Evolutionary conservation across 2,888 invertebrate species (phyloP).

Genomic region (Cenopis cana): DNA sequence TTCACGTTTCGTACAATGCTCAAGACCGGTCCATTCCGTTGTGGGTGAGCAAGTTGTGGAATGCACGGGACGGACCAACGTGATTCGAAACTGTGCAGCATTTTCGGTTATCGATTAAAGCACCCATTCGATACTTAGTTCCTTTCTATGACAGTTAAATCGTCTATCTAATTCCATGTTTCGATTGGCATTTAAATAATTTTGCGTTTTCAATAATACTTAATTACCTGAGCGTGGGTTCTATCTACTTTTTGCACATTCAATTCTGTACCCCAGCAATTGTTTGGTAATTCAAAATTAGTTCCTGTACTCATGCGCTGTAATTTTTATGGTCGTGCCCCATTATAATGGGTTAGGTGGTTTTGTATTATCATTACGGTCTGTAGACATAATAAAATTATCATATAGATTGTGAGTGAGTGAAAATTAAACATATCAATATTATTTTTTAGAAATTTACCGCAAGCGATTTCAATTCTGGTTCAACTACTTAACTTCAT

Average conservation of each 20-base stretch:
- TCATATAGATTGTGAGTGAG: slow-evolving; percentile 63
- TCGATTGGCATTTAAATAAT: slow-evolving; percentile 31
- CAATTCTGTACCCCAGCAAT: slow-evolving; percentile 56
- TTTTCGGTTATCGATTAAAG: slow-evolving; percentile 66
- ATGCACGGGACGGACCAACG: slow-evolving; percentile 78
- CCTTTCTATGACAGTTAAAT: slow-evolving; percentile 51
- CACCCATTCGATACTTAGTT: slow-evolving; percentile 51
- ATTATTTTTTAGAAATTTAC: slow-evolving; percentile 19
- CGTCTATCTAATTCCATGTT: slow-evolving; percentile 34
- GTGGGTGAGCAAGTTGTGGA: slow-evolving; percentile 84
- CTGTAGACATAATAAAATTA: slow-evolving; percentile 68
- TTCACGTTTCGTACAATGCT: slow-evolving; percentile 77
- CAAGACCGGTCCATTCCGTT: slow-evolving; percentile 78
- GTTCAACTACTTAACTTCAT: no score
- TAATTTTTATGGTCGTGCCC: slow-evolving; percentile 53
- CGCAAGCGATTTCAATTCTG: background rate
- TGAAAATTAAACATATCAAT: slow-evolving; percentile 52
- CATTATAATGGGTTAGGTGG: slow-evolving; percentile 49
- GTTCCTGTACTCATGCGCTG: slow-evolving; percentile 64
- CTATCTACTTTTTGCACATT: slow-evolving; percentile 53
- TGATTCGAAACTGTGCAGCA: slow-evolving; percentile 80
- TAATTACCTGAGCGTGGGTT: slow-evolving; percentile 53
- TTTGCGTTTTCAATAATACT: slow-evolving; percentile 48
- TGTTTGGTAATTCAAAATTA: slow-evolving; percentile 70
- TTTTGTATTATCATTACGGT: slow-evolving; percentile 60